phyloP scores from a whole-genome alignment of 2,113 vertebrate genomes.

The Hemiprocne comata region DNA sequence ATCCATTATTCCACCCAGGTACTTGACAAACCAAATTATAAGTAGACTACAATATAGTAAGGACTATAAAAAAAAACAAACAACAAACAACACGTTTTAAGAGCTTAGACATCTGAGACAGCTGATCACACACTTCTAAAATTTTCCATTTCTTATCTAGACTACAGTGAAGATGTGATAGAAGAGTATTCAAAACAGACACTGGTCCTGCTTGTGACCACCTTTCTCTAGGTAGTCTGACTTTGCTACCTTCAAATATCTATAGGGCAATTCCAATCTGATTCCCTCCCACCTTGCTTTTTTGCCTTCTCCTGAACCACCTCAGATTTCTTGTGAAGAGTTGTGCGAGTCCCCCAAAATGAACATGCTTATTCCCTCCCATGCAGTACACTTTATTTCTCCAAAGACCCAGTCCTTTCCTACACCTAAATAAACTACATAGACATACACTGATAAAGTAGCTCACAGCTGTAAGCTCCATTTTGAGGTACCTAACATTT shows the following conservation, averaged over 20 bases:
- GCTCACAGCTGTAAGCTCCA: neutral
- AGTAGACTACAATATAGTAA: neutral
- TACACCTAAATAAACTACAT: neutral
- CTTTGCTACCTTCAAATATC: neutral
- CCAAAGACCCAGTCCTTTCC: neutral
- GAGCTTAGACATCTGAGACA: neutral
- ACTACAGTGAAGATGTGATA: neutral
- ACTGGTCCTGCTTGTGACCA: neutral
- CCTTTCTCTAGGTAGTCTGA: neutral
- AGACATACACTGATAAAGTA: neutral
- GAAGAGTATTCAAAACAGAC: neutral
- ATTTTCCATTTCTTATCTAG: neutral
- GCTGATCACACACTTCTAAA: neutral
- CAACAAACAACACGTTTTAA: neutral
- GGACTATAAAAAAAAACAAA: neutral
- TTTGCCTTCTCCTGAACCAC: neutral
- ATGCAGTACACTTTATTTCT: neutral
- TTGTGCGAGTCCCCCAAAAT: neutral
- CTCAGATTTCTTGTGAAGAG: neutral
- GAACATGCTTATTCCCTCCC: neutral
- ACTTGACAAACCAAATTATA: neutral
- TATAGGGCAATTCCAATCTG: neutral
- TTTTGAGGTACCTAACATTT: neutral
- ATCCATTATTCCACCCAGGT: neutral
- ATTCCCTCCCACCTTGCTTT: neutral